Evolutionary conservation across 2,888 invertebrate genomes (phyloP), one percentile per base, ranked within the genome.

Genomic region (Steinernema carpocapsae): DNA sequence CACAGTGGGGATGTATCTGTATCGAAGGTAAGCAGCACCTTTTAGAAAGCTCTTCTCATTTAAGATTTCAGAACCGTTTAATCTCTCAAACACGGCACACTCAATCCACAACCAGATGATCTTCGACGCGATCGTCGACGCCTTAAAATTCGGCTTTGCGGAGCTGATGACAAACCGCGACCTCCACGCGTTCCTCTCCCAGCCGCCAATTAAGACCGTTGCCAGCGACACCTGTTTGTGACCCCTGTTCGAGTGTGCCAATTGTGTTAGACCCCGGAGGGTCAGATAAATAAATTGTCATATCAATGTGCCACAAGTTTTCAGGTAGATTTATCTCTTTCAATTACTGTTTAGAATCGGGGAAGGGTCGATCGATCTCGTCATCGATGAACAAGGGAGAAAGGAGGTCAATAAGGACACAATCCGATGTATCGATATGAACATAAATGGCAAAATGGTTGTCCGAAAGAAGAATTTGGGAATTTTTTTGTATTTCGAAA

Each of bases 21-120:
- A 94, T 95, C 79, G 95, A 96, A 72, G 37, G 37, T 37, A 37
- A 37, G 37, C 10, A 37, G 10, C 37, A 6, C 37, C 10, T 37
- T 37, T 37, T 37, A 3, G 10, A 37, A 10, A 37, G 10, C 37
- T 37, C 37, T 10, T 37, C 10, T 37, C 37, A 37, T 37, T 10
- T 37, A 3, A 37, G 37, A 37, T 37, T 37, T 37, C 37, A 37
- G 97, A 97, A 88, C 97, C 97, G n/a, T 97, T 96, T 89, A 95
- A 96, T 89, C 91, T 93, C 78, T 93, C 94, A 26, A 97, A 97
- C 90, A 95, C 97, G 72, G 96, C 97, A 17, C 92, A 95, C 77
- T 94, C 95, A 0, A 95, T 96, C 42, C 95, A 94, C 90, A 94
- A 96, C 89, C 90, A 91, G 48, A 91, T 92, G 72, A 91, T 92